Base-by-base conservation (phyloP, 2,888 invertebrate genomes). In the Zaprionus obscuricornis region DNA sequence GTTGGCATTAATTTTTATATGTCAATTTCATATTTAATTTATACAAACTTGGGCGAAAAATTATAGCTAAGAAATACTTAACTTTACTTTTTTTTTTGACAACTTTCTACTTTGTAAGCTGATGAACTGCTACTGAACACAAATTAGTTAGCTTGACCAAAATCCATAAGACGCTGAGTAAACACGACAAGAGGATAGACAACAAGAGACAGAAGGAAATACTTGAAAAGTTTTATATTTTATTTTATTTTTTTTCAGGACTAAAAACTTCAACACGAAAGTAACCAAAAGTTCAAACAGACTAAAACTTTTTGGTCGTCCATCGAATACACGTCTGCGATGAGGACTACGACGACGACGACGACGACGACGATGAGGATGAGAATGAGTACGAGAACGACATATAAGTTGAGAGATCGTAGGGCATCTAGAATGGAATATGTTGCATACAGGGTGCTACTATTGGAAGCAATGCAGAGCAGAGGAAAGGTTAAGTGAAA, bases 201-300 rank as follows among this genome's bases (percentile, higher is more conserved):
- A 18, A 13, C 4, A 8, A 18, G 10, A 36, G 16, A 11, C 13
- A 40, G 39, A 40, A 11, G 27, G 57, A 26, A 56, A 57, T 51
- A 51, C 63, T 70, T 42, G 50, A 46, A 55, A 71, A 82, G 31
- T 55, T 77, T 66, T n/a, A n/a, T n/a, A n/a, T n/a, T n/a, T n/a
- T n/a, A n/a, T n/a, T n/a, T n/a, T n/a, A n/a, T n/a, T n/a, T n/a
- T n/a, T n/a, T 24, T n/a, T n/a, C n/a, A 54, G 24, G 31, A 52
- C 49, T 34, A 50, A 58, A 74, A 74, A 71, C 56, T 74, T 74
- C 36, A 65, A 67, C 64, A 64, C 56, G 45, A 74, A 64, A 64
- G 57, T 70, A 74, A 74, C 67, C 75, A 74, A 74, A n/a, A 74
- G 74, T 74, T 74, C 74, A 74, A 74, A 74, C 71, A 71, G 71